These are phyloP conservation scores for Agrotis clavis DNA, from an alignment of 2,888 invertebrate species.

Conservation along the genomic window DNA sequence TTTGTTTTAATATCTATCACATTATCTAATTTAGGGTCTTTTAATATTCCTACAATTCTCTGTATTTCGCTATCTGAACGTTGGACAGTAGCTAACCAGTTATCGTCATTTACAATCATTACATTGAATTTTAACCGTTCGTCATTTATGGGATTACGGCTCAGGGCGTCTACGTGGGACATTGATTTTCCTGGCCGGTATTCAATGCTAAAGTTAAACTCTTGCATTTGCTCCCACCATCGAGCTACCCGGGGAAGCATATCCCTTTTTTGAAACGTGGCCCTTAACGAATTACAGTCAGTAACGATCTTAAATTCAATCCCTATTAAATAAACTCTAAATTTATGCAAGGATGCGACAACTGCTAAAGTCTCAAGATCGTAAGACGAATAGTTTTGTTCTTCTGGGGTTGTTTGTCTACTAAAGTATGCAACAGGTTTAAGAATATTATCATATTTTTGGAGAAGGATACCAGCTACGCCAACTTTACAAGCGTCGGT, in stretches of 20 bases:
- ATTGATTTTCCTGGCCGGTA: background rate
- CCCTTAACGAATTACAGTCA: background rate
- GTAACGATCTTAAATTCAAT: background rate
- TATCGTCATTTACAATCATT: background rate
- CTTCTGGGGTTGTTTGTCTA: background rate
- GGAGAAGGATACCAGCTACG: background rate
- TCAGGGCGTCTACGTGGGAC: background rate
- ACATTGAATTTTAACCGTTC: background rate
- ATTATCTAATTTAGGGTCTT: background rate
- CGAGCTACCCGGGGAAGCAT: background rate
- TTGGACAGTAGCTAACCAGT: background rate
- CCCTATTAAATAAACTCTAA: background rate
- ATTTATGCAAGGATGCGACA: background rate
- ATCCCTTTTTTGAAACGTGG: background rate
- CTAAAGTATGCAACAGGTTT: background rate
- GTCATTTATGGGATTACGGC: background rate
- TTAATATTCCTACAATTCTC: conserved; percentile 2
- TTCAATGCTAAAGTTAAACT: background rate
- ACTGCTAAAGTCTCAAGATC: conserved; percentile 3
- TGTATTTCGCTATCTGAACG: background rate
- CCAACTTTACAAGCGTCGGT: background rate
- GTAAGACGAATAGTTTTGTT: background rate
- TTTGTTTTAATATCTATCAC: background rate
- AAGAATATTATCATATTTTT: background rate
- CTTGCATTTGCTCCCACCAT: background rate